These are phyloP conservation scores for Gymnothorax javanicus DNA, from an alignment of 2,797 vertebrate genomes.

Conservation along the genomic window DNA sequence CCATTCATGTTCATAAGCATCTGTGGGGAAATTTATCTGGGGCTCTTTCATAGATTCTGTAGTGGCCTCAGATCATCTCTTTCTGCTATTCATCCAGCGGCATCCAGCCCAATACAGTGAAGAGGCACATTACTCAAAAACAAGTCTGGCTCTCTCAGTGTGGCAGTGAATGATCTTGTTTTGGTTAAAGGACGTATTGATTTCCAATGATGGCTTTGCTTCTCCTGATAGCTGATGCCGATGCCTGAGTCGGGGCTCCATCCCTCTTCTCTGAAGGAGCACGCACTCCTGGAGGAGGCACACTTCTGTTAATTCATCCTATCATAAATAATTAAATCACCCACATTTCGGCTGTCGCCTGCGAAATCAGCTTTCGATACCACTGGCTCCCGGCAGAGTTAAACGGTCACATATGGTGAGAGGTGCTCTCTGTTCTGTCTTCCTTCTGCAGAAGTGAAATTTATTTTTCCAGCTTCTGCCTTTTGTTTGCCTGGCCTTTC, in stretches of 20 bases:
- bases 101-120: background rate
- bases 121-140: constrained; percentile 6
- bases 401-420: background rate
- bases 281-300: background rate
- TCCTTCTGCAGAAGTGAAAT: background rate
- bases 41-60: background rate
- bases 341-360: background rate
- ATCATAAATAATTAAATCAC: constrained; percentile 11
- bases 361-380: background rate
- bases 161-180: constrained; percentile 18
- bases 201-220: constrained; percentile 7
- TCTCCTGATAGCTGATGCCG: background rate
- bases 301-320: background rate
- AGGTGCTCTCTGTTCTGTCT: background rate
- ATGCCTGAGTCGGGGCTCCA: background rate
- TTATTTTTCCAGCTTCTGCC: background rate
- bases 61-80: background rate
- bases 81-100: background rate
- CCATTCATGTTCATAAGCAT: background rate
- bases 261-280: background rate
- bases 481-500: constrained; percentile 11
- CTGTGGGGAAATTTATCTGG: background rate
- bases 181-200: constrained; percentile 13
- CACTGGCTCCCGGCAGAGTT: background rate
- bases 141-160: background rate